Conservation (phyloP, 2,888 invertebrate species). For the Drosophila borealis region DNA sequence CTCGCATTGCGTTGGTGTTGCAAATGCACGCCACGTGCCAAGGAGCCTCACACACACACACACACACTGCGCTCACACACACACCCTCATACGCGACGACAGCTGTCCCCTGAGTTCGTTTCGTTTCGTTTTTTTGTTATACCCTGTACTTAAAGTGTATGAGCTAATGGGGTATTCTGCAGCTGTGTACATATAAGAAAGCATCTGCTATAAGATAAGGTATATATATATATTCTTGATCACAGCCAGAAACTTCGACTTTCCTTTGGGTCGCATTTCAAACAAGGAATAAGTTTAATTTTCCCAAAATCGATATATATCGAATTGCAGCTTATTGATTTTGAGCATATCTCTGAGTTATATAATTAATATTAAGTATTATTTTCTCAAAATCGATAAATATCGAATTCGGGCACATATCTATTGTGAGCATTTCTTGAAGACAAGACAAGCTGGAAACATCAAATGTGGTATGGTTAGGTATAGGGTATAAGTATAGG, state of each 20-base stretch:
- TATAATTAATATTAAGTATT: too few relatives aligned
- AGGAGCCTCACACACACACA: conserved; percentile 19
- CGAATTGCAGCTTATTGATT: too few relatives aligned
- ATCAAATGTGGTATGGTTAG: too few relatives aligned
- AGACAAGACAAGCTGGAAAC: too few relatives aligned
- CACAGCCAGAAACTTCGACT: neutral
- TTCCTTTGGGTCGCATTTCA: too few relatives aligned
- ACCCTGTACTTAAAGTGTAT: neutral
- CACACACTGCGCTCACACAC: conserved; percentile 7
- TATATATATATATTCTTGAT: neutral
- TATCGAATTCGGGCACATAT: too few relatives aligned
- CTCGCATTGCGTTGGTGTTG: conserved; percentile 38
- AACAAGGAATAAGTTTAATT: too few relatives aligned
- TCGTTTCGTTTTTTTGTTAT: conserved; percentile 21
- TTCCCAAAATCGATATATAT: too few relatives aligned
- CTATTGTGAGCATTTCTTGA: too few relatives aligned
- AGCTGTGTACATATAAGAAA: neutral
- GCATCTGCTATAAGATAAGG: neutral
- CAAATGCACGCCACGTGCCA: conserved; percentile 44
- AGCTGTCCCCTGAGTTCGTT: conserved; percentile 61
- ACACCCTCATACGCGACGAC: conserved; percentile 41
- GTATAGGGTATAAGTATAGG: too few relatives aligned
- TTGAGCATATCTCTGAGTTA: too few relatives aligned
- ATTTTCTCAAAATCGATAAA: too few relatives aligned
- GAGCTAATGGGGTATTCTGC: neutral